Base-by-base conservation (phyloP, 2,797 vertebrate genomes). In the Cynopterus sphinx region DNA sequence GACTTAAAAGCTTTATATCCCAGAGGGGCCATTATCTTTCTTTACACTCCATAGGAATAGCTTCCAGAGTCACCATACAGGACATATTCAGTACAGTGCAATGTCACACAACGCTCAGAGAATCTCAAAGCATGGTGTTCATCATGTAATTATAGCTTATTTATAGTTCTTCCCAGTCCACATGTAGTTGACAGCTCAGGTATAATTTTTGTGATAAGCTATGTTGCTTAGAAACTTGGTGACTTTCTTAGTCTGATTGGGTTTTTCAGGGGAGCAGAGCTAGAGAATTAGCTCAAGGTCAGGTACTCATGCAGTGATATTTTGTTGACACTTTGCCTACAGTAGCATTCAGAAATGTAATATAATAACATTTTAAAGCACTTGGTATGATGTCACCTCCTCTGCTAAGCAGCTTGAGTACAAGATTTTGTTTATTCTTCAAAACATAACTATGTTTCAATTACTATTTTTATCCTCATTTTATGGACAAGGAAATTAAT, bases 211-310 rank as follows among this genome's bases (percentile, higher is more conserved):
- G 36, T 2, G 8, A 13, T 74, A 87, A 65, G 68, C 57, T 33
- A 5, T 71, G 31, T 92, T 82, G 70, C 46, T 16, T 96, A 17
- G 39, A 86, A 90, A 79, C n/a, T 3, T 63, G 31, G 90, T 92
- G 57, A 70, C 36, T 86, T 92, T 90, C 10, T 86, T 65, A 82
- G 78, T 68, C 46, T 85, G 71, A 75, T 28, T 13, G 78, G 57
- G 2, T 26, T 86, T 94, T 74, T 51, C 26, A 49, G 28, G 17
- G 24, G 13, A 89, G 26, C 5, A 83, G 2, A 51, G 24, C 24
- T 75, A 49, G n/a, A 94, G 46, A 87, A 89, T 94, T 78, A 85
- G 84, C n/a, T 97, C 31, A 70, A 79, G 43, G 51, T 94, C 53
- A 93, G 16, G 6, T 67, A 87, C 21, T 75, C 11, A 6, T 63